phyloP scores from a whole-genome alignment of 1,140 invertebrate species.

The Phymastichus coffea region DNA sequence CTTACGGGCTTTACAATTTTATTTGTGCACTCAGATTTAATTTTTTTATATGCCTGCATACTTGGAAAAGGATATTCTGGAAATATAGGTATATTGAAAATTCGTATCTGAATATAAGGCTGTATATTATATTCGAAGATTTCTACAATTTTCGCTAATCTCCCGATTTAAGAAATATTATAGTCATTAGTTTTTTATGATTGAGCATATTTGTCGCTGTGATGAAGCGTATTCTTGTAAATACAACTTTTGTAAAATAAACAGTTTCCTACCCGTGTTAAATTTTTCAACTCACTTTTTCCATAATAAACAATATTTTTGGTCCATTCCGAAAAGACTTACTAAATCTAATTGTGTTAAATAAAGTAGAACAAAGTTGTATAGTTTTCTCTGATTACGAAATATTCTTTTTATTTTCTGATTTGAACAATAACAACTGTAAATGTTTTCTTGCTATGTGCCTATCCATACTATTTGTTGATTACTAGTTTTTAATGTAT shows the following conservation, averaged over 20 bases:
- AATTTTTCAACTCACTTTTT: not conserved
- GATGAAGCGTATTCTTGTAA: not conserved
- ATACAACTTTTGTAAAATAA: not conserved
- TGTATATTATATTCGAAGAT: too few relatives aligned
- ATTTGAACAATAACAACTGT: conserved; percentile 3
- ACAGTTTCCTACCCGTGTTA: not conserved
- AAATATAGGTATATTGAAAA: too few relatives aligned
- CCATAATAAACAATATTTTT: not conserved
- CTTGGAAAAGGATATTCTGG: too few relatives aligned
- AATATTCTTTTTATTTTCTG: conserved; percentile 18
- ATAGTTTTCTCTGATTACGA: conserved; percentile 8
- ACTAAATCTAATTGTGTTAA: not conserved
- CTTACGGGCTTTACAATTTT: too few relatives aligned
- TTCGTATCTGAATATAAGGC: too few relatives aligned
- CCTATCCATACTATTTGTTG: conserved; percentile 16
- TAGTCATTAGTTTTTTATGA: too few relatives aligned
- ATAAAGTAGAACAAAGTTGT: not conserved
- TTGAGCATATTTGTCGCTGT: not conserved
- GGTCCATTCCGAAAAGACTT: not conserved
- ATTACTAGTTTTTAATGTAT: conserved; percentile 9
- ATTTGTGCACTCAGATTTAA: too few relatives aligned
- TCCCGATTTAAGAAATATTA: too few relatives aligned
- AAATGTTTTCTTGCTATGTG: conserved; percentile 21
- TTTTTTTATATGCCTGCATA: too few relatives aligned
- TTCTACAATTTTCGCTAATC: too few relatives aligned